These are phyloP conservation scores for Lithophane semibrunnea DNA, from an alignment of 2,888 invertebrate genomes.

Conservation along the genomic window DNA sequence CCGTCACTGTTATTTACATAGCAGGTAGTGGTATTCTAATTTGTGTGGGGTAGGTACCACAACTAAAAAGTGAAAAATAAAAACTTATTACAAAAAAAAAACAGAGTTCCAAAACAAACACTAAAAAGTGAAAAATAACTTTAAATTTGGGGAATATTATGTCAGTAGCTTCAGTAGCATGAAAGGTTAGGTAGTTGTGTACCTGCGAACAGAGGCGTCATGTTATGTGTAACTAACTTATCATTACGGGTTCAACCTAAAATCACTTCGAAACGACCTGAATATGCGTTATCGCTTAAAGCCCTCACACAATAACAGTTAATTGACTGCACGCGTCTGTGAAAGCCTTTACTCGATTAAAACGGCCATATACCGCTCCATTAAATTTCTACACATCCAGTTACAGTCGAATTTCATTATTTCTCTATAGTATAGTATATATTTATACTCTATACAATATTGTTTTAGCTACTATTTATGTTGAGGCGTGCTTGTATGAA, in stretches of 20 bases:
- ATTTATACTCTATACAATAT: background rate
- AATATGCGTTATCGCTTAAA: constrained; percentile 20
- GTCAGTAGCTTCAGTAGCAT: too few relatives aligned
- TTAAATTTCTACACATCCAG: constrained; percentile 28
- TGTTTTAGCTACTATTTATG: background rate
- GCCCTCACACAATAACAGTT: constrained; percentile 26
- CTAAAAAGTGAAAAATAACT: too few relatives aligned
- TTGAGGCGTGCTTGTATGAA: background rate
- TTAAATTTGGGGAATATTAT: too few relatives aligned
- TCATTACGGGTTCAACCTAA: background rate
- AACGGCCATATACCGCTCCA: constrained; percentile 41
- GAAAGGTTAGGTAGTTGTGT: too few relatives aligned
- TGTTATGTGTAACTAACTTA: too few relatives aligned
- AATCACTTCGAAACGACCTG: background rate
- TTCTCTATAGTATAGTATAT: background rate
- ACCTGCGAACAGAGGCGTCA: too few relatives aligned
- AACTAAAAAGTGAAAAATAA: too few relatives aligned
- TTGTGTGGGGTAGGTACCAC: too few relatives aligned
- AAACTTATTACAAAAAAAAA: too few relatives aligned
- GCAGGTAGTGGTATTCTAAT: too few relatives aligned
- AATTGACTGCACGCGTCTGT: constrained; percentile 42
- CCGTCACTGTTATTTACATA: too few relatives aligned
- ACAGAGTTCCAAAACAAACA: too few relatives aligned
- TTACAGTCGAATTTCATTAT: constrained; percentile 36
- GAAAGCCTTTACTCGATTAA: constrained; percentile 34